A percentile compares a stretch with the other conserved stretches of the same genome.
Evolutionary conservation across 2,113 vertebrate species (phyloP).

Genomic region (Camarhynchus parvulus): DNA sequence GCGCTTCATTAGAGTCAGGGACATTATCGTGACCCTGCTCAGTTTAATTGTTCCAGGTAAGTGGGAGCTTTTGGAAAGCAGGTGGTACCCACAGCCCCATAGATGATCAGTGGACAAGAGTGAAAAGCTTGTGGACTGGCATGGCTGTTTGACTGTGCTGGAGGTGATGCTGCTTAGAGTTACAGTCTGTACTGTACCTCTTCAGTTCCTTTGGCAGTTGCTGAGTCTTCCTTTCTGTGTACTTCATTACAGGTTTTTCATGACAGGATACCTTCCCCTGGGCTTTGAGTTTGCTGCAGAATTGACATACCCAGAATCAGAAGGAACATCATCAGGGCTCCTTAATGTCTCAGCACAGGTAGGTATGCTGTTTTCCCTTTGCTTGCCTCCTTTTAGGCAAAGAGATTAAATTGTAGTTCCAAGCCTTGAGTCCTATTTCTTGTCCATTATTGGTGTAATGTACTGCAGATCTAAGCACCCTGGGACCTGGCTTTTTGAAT

Average conservation of each 20-base stretch:
- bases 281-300: conserved; percentile 97
- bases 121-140: not conserved
- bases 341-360: conserved; percentile 96
- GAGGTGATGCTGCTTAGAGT: not conserved
- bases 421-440: not conserved
- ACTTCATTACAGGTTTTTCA: conserved; percentile 86
- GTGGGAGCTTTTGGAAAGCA: not conserved
- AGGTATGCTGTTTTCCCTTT: not conserved
- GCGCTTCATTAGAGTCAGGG: not conserved
- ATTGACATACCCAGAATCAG: conserved; percentile 93
- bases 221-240: not conserved
- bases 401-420: not conserved
- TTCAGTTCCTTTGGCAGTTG: not conserved
- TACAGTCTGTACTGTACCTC: not conserved
- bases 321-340: conserved; percentile 94
- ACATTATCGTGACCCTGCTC: not conserved
- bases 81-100: not conserved
- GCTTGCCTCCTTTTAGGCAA: not conserved
- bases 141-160: not conserved
- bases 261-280: conserved; percentile 94
- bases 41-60: not conserved
- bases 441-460: not conserved
- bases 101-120: not conserved
- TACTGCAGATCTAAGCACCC: not conserved
- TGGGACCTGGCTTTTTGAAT: not conserved